phyloP scores from a whole-genome alignment of 2,888 invertebrate species.

The Tanypteryx hageni region DNA sequence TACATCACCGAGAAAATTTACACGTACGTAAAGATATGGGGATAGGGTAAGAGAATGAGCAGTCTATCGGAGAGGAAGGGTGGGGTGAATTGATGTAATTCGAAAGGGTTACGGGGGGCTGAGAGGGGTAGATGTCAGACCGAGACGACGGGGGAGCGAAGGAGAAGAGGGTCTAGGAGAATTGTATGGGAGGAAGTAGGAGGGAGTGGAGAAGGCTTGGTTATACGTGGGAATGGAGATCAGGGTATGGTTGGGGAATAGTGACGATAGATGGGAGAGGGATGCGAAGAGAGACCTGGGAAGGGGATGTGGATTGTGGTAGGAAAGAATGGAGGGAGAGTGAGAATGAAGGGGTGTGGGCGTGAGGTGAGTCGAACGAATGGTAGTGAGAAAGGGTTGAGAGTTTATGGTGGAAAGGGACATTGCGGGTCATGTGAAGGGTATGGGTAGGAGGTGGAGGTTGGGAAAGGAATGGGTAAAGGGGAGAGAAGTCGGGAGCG shows the following conservation, averaged over 20 bases:
- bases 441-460: background rate
- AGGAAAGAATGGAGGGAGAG: background rate
- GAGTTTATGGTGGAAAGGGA: too few relatives aligned
- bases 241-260: background rate
- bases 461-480: background rate
- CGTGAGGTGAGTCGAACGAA: background rate
- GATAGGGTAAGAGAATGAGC: too few relatives aligned
- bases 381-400: background rate
- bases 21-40: too few relatives aligned
- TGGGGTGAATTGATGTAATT: too few relatives aligned
- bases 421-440: background rate
- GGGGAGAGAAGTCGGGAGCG: background rate
- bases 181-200: too few relatives aligned
- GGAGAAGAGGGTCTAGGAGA: too few relatives aligned
- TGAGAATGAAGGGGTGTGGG: background rate
- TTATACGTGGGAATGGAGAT: background rate
- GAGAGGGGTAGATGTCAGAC: too few relatives aligned
- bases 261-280: background rate
- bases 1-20: too few relatives aligned
- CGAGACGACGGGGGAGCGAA: too few relatives aligned
- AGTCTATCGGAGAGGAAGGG: too few relatives aligned
- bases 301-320: background rate
- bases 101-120: too few relatives aligned
- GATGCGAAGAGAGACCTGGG: background rate
- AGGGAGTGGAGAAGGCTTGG: background rate